Conservation (phyloP, 2,113 vertebrate genomes). For the Phycodurus eques region DNA sequence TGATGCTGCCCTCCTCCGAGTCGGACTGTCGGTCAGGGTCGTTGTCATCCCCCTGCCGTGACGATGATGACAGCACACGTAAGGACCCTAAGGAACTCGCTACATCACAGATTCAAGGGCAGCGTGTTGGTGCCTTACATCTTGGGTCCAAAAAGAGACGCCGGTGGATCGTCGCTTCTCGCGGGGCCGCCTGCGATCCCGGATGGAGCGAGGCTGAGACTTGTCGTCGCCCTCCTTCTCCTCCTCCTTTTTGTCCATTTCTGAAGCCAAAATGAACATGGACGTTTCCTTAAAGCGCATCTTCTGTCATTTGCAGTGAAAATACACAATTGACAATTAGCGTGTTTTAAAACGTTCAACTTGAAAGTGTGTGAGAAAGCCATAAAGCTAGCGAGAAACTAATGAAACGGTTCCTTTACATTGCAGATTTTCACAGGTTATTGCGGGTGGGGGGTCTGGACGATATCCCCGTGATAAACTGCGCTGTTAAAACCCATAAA, state of each 20-base stretch:
- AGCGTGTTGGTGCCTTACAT: constrained; percentile 71
- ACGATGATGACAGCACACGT: not conserved
- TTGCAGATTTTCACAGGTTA: too few relatives aligned
- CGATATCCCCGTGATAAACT: too few relatives aligned
- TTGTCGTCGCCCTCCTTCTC: constrained; percentile 95
- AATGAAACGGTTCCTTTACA: too few relatives aligned
- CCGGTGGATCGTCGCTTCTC: constrained; percentile 95
- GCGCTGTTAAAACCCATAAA: too few relatives aligned
- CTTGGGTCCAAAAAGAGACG: constrained; percentile 90
- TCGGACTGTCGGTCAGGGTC: constrained; percentile 92
- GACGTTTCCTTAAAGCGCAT: not conserved
- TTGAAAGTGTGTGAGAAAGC: too few relatives aligned
- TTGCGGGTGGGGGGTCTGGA: too few relatives aligned
- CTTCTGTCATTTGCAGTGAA: not conserved
- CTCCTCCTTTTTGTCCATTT: constrained; percentile 86
- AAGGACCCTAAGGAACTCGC: not conserved
- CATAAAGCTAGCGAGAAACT: too few relatives aligned
- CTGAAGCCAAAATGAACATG: constrained; percentile 55
- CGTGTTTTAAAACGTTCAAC: too few relatives aligned
- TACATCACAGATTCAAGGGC: not conserved
- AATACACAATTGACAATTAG: too few relatives aligned
- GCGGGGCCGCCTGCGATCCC: constrained; percentile 91
- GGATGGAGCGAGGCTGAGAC: constrained; percentile 91
- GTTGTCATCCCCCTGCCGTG: constrained; percentile 89
- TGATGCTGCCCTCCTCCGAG: constrained; percentile 88